Base-by-base conservation (phyloP, 2,888 invertebrate species). In the Apotomis turbidana region DNA sequence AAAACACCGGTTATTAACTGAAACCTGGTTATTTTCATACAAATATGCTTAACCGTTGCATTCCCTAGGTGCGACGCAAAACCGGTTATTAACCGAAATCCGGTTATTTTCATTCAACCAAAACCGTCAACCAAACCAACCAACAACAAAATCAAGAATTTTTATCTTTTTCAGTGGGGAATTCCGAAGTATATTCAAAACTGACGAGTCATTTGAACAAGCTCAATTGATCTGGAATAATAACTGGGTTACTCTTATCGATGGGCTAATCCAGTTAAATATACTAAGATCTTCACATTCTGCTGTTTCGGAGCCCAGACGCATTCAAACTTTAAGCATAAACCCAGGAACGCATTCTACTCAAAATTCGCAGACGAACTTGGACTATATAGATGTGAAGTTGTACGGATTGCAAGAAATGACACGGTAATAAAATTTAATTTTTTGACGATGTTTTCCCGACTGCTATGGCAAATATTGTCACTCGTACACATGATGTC, bases 201-300 rank as follows among this genome's bases (percentile, higher is more conserved):
- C 64, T 0, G 57, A 64, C 36, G 10, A 27, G 10, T 46, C 68
- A 0, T 49, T 71, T 27, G 41, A 54, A 41, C n/a, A 63, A 9
- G 74, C 74, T 9, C 46, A 74, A 38, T 36, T 74, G 15, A 27
- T 68, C n/a, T 74, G 70, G 74, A 38, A 59, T 38, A 46, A 68
- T 9, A 70, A 70, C 52, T 74, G 74, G 74, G 70, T 74, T 9
- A 74, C 74, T n/a, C 55, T 74, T n/a, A 71, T 74, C 8, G 74
- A 74, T 57, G 71, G 74, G 8, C 49, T 74, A n/a, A 41, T 74
- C 9, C 74, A 74, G 58, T 46, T 74, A 15, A 64, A 71, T 27
- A 60, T 38, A 9, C 52, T 74, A 0, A 68, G 64, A 58, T 63
- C 60, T 4, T 27, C 36, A 27, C 74, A 74, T 68, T 41, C 46